These are phyloP conservation scores for Athetis lepigone DNA, from an alignment of 2,888 invertebrate species.

Conservation along the genomic window DNA sequence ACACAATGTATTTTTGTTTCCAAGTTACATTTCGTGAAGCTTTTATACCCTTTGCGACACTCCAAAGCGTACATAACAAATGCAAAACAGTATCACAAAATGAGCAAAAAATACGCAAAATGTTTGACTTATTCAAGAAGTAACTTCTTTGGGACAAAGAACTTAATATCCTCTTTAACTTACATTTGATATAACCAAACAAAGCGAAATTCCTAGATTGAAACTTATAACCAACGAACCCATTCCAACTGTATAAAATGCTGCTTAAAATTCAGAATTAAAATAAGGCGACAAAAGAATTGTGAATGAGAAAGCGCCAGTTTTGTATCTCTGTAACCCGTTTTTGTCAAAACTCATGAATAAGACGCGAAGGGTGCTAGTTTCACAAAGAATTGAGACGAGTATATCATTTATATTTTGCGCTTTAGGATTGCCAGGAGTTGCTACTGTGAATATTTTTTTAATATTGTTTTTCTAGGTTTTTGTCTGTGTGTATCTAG, in stretches of 20 bases:
- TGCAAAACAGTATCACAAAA: not conserved
- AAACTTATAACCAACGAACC: conserved; percentile 62
- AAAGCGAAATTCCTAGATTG: conserved; percentile 52
- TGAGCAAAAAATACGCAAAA: conserved; percentile 5
- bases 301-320: conserved; percentile 64
- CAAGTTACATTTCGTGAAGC: not conserved
- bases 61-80: not conserved
- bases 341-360: conserved; percentile 72
- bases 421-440: conserved; percentile 49
- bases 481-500: too few species aligned
- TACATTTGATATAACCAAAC: conserved; percentile 52
- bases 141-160: conserved; percentile 28
- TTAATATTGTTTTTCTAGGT: not conserved
- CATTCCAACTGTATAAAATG: conserved; percentile 62
- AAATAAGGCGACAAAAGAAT: conserved; percentile 65
- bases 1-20: too few species aligned
- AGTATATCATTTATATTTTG: conserved; percentile 68
- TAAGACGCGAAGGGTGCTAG: conserved; percentile 67
- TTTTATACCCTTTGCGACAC: not conserved
- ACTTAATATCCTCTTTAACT: conserved; percentile 26
- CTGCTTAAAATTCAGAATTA: conserved; percentile 65
- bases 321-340: conserved; percentile 66
- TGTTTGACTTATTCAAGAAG: not conserved
- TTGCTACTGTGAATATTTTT: conserved; percentile 49
- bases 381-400: conserved; percentile 61